Evolutionary conservation across 2,888 invertebrate genomes (phyloP).

Genomic region (Clanis bilineata): DNA sequence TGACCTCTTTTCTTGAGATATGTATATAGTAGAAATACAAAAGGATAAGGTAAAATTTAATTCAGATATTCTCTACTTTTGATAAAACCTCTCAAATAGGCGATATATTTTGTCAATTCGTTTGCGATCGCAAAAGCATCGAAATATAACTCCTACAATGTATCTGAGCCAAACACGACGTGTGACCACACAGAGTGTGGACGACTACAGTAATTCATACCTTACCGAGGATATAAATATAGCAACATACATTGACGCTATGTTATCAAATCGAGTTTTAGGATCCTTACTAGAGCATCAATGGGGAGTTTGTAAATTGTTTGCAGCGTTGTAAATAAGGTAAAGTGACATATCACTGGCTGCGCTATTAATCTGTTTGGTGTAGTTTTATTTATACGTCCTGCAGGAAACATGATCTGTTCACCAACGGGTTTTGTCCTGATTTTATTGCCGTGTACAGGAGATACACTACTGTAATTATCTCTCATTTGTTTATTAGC

Average conservation of each 20-base stretch:
- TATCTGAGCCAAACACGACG: conserved; percentile 12
- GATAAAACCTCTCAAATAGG: not conserved
- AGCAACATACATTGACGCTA: conserved; percentile 20
- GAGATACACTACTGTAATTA: conserved; percentile 31
- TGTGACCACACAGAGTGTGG: conserved; percentile 31
- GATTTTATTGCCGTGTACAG: conserved; percentile 29
- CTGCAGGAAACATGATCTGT: conserved; percentile 23
- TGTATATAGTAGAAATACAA: no score
- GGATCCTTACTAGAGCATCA: conserved; percentile 12
- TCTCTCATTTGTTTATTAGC: conserved; percentile 30
- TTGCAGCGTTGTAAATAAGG: conserved; percentile 11
- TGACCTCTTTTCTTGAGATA: no score
- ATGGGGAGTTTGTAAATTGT: conserved; percentile 4
- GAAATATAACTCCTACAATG: conserved; percentile 5
- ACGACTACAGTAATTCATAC: conserved; percentile 31
- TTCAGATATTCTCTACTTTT: not conserved
- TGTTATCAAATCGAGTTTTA: not conserved
- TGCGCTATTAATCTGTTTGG: conserved; percentile 40
- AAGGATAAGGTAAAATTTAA: no score
- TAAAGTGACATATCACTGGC: conserved; percentile 33
- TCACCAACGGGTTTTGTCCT: conserved; percentile 25
- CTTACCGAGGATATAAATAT: conserved; percentile 27
- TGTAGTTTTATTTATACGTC: conserved; percentile 35
- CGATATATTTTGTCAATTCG: not conserved
- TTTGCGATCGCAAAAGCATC: not conserved